Evolutionary conservation across 1,140 invertebrate genomes (phyloP).

Genomic region (Pseudomyrmex sp.): DNA sequence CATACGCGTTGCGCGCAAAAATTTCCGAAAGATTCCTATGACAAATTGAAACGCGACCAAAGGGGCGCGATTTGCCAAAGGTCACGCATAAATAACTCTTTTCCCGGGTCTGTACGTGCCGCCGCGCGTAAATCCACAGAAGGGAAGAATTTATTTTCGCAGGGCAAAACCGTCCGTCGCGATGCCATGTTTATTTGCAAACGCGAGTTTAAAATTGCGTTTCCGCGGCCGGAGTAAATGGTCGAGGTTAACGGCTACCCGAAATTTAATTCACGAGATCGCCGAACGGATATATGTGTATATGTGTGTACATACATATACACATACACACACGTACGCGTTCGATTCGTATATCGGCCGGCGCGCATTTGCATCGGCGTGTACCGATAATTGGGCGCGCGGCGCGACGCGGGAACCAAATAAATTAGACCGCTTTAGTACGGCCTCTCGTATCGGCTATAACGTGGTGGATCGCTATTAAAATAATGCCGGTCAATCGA

Average conservation of each 20-base stretch:
- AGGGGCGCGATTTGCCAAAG: conserved; percentile 7
- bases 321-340: not conserved
- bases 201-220: conserved; percentile 54
- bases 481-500: conserved; percentile 55
- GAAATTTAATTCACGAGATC: conserved; percentile 62
- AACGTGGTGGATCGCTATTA: conserved; percentile 31
- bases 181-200: conserved; percentile 51
- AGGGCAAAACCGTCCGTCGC: not conserved
- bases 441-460: not conserved
- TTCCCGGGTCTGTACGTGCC: not conserved
- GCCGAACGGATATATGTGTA: not conserved
- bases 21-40: conserved; percentile 2
- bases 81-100: conserved; percentile 47
- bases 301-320: too few species aligned
- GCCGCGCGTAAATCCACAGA: conserved; percentile 6
- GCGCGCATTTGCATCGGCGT: conserved; percentile 33
- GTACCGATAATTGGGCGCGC: conserved; percentile 56
- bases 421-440: conserved; percentile 52
- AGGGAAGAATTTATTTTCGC: conserved; percentile 7
- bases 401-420: conserved; percentile 31
- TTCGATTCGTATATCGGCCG: conserved; percentile 32
- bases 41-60: not conserved
- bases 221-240: conserved; percentile 46
- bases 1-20: conserved; percentile 2
- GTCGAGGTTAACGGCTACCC: conserved; percentile 49